Evolutionary conservation across 2,888 invertebrate genomes (phyloP).

Genomic region (Opisthograptis luteolata): DNA sequence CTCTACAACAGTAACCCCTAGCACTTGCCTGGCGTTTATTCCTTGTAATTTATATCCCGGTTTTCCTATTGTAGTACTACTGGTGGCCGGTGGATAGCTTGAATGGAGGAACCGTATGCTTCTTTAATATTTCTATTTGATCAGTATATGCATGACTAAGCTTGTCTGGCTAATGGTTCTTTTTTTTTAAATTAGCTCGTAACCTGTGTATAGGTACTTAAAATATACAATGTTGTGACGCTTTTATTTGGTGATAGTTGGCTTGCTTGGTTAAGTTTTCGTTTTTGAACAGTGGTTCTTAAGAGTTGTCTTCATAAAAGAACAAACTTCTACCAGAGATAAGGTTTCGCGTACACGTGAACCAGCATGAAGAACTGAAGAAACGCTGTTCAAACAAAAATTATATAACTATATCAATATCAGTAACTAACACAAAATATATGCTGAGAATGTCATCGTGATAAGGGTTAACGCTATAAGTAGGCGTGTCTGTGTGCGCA

Average conservation of each 20-base stretch:
- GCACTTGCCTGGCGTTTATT: constrained; percentile 22
- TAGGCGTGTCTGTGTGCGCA: constrained; percentile 63
- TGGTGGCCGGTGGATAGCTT: constrained; percentile 77
- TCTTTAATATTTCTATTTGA: constrained; percentile 62
- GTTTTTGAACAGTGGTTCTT: constrained; percentile 18
- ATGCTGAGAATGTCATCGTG: constrained; percentile 7
- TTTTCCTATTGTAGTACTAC: constrained; percentile 46
- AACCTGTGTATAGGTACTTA: constrained; percentile 14
- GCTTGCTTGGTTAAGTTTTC: constrained; percentile 35
- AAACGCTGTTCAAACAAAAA: constrained; percentile 1
- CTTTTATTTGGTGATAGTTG: constrained; percentile 36
- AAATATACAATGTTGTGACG: constrained; percentile 25
- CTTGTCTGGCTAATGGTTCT: constrained; percentile 62
- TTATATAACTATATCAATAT: too few species aligned
- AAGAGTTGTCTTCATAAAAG: too few species aligned
- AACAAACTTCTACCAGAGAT: neutral
- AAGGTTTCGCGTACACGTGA: neutral
- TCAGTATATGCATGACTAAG: constrained; percentile 66
- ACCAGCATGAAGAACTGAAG: neutral
- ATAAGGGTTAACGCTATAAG: constrained; percentile 23
- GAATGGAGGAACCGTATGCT: constrained; percentile 71
- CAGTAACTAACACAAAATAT: constrained; percentile 11
- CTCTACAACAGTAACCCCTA: constrained; percentile 35
- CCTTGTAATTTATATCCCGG: constrained; percentile 42
- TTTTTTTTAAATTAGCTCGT: constrained; percentile 19